A percentile compares a stretch with the other conserved stretches of the same genome.
phyloP scores from a whole-genome alignment of 2,888 invertebrate species.

The Rapana venosa region DNA sequence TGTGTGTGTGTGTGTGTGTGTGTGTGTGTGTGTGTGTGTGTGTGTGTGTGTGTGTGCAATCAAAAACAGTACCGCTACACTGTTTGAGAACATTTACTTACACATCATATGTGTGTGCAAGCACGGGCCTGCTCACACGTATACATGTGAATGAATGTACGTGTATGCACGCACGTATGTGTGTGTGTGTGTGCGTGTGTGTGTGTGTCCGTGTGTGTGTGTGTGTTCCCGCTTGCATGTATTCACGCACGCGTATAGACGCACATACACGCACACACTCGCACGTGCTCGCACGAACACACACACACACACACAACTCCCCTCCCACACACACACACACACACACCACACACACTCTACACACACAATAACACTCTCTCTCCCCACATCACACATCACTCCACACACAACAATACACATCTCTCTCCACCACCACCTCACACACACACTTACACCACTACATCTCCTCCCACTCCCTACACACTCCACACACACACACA shows the following conservation, averaged over 20 bases:
- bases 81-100: not conserved
- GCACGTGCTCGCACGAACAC: not conserved
- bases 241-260: not conserved
- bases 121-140: not conserved
- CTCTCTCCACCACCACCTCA: too few relatives aligned
- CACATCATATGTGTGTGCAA: not conserved
- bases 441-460: too few relatives aligned
- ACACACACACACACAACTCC: not conserved
- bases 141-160: not conserved
- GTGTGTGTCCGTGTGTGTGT: not conserved
- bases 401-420: not conserved
- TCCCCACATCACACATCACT: not conserved
- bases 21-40: conserved; percentile 9
- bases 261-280: not conserved
- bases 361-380: not conserved
- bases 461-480: too few relatives aligned
- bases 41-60: not conserved
- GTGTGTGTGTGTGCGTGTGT: not conserved
- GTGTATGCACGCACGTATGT: not conserved
- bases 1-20: not conserved
- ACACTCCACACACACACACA: too few relatives aligned
- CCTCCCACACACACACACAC: not conserved
- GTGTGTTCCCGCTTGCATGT: not conserved
- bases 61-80: too few relatives aligned
- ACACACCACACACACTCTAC: not conserved